phyloP scores from a whole-genome alignment of 1,140 invertebrate species.

The Drosophila funebris region DNA sequence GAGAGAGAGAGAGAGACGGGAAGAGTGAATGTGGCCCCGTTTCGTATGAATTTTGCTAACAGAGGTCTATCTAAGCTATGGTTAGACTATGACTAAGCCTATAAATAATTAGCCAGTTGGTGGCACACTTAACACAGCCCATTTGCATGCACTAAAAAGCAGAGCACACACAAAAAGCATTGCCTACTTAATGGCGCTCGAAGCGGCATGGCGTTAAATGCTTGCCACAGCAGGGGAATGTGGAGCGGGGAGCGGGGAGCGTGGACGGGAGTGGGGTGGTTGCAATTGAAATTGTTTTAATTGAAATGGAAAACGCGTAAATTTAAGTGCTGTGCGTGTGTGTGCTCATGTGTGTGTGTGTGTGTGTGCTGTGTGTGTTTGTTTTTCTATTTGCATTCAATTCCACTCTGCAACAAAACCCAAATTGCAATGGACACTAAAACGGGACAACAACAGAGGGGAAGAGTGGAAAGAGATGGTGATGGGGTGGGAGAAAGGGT shows the following conservation, averaged over 20 bases:
- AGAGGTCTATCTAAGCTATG: conserved; percentile 13
- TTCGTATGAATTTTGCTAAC: background rate
- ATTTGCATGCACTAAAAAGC: conserved; percentile 65
- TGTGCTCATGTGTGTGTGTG: conserved; percentile 22
- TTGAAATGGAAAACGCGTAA: conserved; percentile 80
- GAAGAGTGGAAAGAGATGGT: background rate
- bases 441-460: conserved; percentile 11
- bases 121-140: conserved; percentile 31
- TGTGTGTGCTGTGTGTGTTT: conserved; percentile 35
- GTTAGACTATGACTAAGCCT: conserved; percentile 50
- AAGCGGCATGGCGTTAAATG: conserved; percentile 55
- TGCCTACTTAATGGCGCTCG: conserved; percentile 72
- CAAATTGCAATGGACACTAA: conserved; percentile 75
- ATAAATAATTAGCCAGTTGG: conserved; percentile 73
- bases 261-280: background rate
- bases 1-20: background rate
- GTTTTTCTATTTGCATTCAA: conserved; percentile 80
- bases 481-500: background rate
- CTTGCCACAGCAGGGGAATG: background rate
- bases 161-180: conserved; percentile 27
- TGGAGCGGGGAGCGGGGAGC: too few species aligned
- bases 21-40: conserved; percentile 9
- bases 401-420: conserved; percentile 74
- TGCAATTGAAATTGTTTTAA: conserved; percentile 69
- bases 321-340: conserved; percentile 68